Evolutionary conservation across 2,888 invertebrate genomes (phyloP).

Genomic region (Drosophila buzzatii): DNA sequence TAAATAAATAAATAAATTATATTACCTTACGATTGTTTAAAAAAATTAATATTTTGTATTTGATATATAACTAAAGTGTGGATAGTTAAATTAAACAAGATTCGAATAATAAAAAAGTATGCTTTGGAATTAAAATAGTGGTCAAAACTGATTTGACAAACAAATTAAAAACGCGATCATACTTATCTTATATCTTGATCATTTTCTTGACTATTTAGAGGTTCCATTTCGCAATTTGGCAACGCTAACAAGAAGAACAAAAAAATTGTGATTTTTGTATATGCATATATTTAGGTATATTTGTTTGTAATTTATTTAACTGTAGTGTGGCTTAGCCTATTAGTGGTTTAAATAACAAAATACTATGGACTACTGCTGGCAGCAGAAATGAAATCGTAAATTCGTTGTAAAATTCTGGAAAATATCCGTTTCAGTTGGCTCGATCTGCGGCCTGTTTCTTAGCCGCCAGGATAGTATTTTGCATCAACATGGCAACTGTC

Average conservation of each 20-base stretch:
- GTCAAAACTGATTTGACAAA: background rate
- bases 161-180: background rate
- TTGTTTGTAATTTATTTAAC: slow-evolving; percentile 16
- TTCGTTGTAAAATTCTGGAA: slow-evolving; percentile 15
- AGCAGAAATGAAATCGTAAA: slow-evolving; percentile 36
- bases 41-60: background rate
- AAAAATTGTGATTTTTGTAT: background rate
- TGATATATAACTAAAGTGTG: background rate
- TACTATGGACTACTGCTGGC: slow-evolving; percentile 40
- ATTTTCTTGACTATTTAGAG: background rate
- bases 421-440: background rate
- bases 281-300: slow-evolving; percentile 2
- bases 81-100: too few species aligned
- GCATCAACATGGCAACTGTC: slow-evolving; percentile 97
- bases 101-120: too few species aligned
- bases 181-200: too few species aligned
- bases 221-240: slow-evolving; percentile 8
- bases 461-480: slow-evolving; percentile 93
- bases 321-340: slow-evolving; percentile 31
- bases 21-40: background rate
- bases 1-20: too few species aligned
- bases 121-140: background rate
- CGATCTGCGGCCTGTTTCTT: slow-evolving; percentile 83
- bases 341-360: slow-evolving; percentile 56
- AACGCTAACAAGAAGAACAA: slow-evolving; percentile 4